A percentile compares a stretch with the other conserved stretches of the same genome.
These are phyloP conservation scores for Arion vulgaris DNA, from an alignment of 1,140 invertebrate genomes.

Conservation along the genomic window DNA sequence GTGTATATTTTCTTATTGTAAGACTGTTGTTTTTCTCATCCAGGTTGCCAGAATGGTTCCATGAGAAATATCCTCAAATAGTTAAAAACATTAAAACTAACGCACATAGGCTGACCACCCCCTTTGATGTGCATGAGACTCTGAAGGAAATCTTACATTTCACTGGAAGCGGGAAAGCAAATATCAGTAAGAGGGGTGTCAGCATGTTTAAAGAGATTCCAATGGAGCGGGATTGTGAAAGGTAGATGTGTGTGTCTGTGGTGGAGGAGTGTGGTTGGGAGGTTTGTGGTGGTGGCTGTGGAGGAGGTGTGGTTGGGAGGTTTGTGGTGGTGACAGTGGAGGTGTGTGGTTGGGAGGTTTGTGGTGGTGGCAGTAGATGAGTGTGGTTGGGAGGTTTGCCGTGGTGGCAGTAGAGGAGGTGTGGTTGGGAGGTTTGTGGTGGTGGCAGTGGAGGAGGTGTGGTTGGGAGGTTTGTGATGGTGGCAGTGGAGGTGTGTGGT, in stretches of 20 bases:
- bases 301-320: background rate
- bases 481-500: slow-evolving; percentile 12
- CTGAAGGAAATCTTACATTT: slow-evolving; percentile 72
- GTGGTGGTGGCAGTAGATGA: too few species aligned
- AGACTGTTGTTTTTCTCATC: slow-evolving; percentile 80
- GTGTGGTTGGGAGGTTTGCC: too few species aligned
- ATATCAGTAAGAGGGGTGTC: slow-evolving; percentile 76
- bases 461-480: too few species aligned
- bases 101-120: slow-evolving; percentile 69
- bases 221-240: slow-evolving; percentile 81
- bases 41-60: slow-evolving; percentile 82
- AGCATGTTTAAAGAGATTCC: slow-evolving; percentile 78
- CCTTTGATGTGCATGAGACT: slow-evolving; percentile 74
- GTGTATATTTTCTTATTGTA: too few species aligned
- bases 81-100: slow-evolving; percentile 82
- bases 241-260: too few species aligned
- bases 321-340: slow-evolving; percentile 9
- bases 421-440: background rate
- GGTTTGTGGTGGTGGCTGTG: background rate
- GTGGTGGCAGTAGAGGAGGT: background rate
- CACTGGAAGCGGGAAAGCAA: slow-evolving; percentile 79
- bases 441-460: slow-evolving; percentile 1
- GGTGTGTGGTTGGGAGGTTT: too few species aligned
- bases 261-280: slow-evolving; percentile 19
- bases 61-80: slow-evolving; percentile 77